Conservation (phyloP, 2,797 vertebrate species). For the Columba guinea region DNA sequence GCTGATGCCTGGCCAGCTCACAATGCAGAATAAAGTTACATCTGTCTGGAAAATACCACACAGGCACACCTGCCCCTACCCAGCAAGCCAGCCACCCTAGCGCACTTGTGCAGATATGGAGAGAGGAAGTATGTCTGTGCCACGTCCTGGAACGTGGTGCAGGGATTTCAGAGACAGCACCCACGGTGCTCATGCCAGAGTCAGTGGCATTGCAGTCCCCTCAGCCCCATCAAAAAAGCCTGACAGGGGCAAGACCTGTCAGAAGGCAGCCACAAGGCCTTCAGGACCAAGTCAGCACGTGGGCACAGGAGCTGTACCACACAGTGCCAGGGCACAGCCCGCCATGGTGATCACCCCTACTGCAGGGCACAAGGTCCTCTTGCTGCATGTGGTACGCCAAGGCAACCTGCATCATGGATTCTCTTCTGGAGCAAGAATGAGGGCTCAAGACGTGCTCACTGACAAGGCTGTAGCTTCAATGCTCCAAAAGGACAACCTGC, state of each 20-base stretch:
- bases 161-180: neutral
- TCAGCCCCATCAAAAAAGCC: neutral
- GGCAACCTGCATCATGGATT: neutral
- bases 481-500: neutral
- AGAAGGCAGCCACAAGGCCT: neutral
- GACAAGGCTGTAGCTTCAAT: neutral
- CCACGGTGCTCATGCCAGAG: rapidly evolving
- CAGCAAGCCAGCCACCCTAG: neutral
- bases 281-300: neutral
- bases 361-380: neutral
- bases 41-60: neutral
- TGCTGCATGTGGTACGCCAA: neutral
- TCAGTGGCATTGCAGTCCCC: neutral
- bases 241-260: neutral
- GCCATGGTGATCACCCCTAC: neutral
- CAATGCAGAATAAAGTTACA: neutral
- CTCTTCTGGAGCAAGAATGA: neutral
- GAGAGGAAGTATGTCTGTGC: neutral
- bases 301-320: neutral
- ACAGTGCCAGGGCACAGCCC: neutral
- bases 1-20: neutral
- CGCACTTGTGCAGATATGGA: neutral
- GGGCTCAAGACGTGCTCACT: neutral
- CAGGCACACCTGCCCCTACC: neutral
- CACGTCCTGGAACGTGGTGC: rapidly evolving